Percentiles rank a stretch among this genome's conserved stretches.
phyloP scores from a whole-genome alignment of 2,113 vertebrate genomes.

The Gobiocypris rarus region DNA sequence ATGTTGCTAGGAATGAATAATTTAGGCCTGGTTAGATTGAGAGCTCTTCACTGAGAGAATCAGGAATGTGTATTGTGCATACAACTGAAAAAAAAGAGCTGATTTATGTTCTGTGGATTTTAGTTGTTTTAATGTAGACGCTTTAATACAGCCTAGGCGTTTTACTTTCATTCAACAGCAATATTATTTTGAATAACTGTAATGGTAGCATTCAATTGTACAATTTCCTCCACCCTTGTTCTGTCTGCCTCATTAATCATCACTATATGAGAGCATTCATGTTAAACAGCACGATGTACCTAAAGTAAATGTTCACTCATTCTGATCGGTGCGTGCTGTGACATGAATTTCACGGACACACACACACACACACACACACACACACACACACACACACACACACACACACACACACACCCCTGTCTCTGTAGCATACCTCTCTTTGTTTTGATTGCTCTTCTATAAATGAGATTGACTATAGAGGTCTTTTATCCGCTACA shows the following conservation, averaged over 20 bases:
- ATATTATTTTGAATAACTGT: background rate
- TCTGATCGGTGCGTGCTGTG: constrained; percentile 27
- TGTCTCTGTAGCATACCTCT: constrained; percentile 25
- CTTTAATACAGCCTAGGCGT: background rate
- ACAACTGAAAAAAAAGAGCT: constrained; percentile 15
- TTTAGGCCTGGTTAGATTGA: constrained; percentile 38
- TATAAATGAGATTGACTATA: constrained; percentile 54
- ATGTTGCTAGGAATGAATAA: constrained; percentile 25
- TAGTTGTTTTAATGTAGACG: constrained; percentile 14
- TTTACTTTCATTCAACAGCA: background rate
- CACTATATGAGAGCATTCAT: background rate
- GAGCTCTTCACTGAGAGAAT: constrained; percentile 27
- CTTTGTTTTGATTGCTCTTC: constrained; percentile 66
- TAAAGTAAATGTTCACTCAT: constrained; percentile 16
- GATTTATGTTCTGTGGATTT: constrained; percentile 41
- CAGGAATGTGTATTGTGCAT: background rate
- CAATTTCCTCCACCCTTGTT: background rate
- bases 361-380: constrained; percentile 26
- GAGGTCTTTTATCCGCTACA: constrained; percentile 50
- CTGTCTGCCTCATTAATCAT: constrained; percentile 33
- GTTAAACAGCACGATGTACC: background rate
- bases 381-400: constrained; percentile 26
- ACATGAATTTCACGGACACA: constrained; percentile 16
- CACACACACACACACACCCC: constrained; percentile 28
- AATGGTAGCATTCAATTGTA: constrained; percentile 1